Percentiles rank a stretch among this genome's conserved stretches.
Evolutionary conservation across 2,888 invertebrate genomes (phyloP).

Genomic region (Dichetophora obliterata): DNA sequence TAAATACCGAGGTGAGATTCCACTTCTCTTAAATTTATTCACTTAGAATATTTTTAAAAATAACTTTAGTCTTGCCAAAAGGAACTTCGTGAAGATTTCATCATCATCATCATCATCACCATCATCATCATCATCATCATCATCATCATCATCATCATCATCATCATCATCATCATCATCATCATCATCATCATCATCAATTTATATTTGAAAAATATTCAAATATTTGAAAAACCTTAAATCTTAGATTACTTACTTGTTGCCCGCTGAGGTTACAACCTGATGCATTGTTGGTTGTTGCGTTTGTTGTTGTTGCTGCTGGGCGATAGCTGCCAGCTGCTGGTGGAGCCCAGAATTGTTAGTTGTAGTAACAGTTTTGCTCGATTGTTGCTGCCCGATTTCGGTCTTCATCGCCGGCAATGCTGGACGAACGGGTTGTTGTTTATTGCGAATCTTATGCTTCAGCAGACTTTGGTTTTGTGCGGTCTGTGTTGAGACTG

Average conservation of each 20-base stretch:
- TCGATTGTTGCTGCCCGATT: constrained; percentile 73
- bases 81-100: too few relatives aligned
- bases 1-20: too few relatives aligned
- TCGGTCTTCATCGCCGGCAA: constrained; percentile 74
- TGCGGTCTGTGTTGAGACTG: constrained; percentile 87
- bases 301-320: constrained; percentile 61
- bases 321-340: constrained; percentile 66
- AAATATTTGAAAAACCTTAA: too few relatives aligned
- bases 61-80: too few relatives aligned
- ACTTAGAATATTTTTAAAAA: too few relatives aligned
- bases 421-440: constrained; percentile 78
- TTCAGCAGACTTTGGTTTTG: constrained; percentile 69
- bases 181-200: too few relatives aligned
- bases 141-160: too few relatives aligned
- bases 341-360: constrained; percentile 68
- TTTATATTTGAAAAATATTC: too few relatives aligned
- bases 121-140: too few relatives aligned
- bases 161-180: too few relatives aligned
- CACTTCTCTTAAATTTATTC: too few relatives aligned
- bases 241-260: constrained; percentile 71
- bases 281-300: constrained; percentile 70
- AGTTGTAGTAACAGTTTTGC: constrained; percentile 39
- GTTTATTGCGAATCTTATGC: constrained; percentile 78
- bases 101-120: too few relatives aligned
- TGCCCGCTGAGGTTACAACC: constrained; percentile 70